These are phyloP conservation scores for Craseonycteris thonglongyai DNA, from an alignment of 2,113 vertebrate genomes.

Conservation along the genomic window DNA sequence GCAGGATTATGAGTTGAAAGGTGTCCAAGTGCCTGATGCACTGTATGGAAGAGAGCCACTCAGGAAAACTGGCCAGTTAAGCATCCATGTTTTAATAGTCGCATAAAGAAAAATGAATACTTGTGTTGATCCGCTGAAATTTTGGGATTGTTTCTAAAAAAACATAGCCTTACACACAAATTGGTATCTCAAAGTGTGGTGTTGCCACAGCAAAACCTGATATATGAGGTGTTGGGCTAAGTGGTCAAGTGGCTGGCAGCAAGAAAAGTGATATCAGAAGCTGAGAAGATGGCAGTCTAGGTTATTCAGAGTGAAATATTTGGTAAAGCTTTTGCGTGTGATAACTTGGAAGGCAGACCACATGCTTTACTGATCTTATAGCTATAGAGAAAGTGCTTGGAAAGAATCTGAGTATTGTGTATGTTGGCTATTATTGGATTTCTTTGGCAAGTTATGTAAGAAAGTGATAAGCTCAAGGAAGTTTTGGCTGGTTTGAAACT, in stretches of 20 bases:
- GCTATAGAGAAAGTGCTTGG: background rate
- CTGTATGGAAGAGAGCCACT: background rate
- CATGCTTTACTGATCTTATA: background rate
- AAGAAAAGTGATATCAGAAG: background rate
- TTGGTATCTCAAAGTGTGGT: background rate
- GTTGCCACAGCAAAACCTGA: background rate
- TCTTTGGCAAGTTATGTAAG: background rate
- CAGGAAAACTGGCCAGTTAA: background rate
- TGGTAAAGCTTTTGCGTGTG: background rate
- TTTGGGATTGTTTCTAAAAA: background rate
- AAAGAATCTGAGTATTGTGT: background rate
- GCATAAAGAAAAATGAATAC: background rate
- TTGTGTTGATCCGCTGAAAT: background rate
- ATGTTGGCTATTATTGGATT: background rate
- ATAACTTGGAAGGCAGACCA: background rate
- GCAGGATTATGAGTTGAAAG: background rate
- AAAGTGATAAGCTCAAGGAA: background rate
- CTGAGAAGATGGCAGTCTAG: too few species aligned
- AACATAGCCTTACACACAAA: background rate
- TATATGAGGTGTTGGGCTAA: background rate
- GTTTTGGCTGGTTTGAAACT: background rate
- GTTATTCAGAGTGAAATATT: too few species aligned
- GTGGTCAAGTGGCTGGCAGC: background rate
- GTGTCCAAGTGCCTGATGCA: background rate
- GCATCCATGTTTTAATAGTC: background rate